Conservation (phyloP, 2,113 vertebrate species). For the Murina feae region DNA sequence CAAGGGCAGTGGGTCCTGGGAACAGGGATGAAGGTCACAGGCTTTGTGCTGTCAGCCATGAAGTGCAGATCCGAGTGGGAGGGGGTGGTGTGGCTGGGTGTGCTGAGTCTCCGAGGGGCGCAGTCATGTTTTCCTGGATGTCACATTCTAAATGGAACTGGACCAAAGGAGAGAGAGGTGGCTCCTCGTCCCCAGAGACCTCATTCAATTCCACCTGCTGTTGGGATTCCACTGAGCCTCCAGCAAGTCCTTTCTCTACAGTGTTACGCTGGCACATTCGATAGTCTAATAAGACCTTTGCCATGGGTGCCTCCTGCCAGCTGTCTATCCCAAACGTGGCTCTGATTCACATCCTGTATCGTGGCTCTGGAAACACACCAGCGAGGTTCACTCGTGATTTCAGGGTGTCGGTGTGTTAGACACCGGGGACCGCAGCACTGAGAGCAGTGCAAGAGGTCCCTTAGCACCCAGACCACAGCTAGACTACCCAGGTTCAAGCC, state of each 20-base stretch:
- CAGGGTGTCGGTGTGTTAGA: neutral
- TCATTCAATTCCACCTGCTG: neutral
- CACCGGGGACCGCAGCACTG: neutral
- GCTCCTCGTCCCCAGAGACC: neutral
- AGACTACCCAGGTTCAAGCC: neutral
- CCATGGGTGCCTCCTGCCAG: neutral
- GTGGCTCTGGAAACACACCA: conserved; percentile 45
- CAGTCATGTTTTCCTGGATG: neutral
- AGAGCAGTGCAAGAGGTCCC: neutral
- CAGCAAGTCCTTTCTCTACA: neutral
- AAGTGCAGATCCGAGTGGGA: neutral
- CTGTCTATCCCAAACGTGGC: neutral
- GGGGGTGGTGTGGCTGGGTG: neutral
- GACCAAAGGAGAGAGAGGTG: neutral
- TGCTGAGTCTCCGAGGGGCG: neutral
- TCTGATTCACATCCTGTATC: conserved; percentile 25
- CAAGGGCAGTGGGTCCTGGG: conserved; percentile 21
- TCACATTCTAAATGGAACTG: neutral
- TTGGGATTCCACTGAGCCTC: neutral
- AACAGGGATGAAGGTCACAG: neutral
- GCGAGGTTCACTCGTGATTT: neutral
- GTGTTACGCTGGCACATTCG: neutral
- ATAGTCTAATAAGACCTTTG: neutral
- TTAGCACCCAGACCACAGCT: neutral
- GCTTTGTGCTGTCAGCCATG: neutral